A percentile compares a stretch with the other conserved stretches of the same genome.
Conservation (phyloP, 2,797 vertebrate species). For the Onychomys torridus region DNA sequence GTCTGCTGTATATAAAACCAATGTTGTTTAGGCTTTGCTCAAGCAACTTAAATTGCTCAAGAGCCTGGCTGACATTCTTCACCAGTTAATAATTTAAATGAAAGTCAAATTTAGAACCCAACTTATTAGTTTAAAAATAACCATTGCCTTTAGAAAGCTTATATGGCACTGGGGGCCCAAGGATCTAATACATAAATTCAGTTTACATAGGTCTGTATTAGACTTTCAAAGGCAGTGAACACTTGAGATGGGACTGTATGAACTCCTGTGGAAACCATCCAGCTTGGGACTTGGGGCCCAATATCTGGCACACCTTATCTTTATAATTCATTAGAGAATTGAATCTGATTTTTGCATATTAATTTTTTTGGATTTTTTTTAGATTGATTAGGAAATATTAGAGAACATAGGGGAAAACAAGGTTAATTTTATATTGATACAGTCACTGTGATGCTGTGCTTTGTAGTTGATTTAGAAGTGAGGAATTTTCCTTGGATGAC, state of each 20-base stretch:
- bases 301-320: neutral
- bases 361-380: slow-evolving; percentile 33
- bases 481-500: neutral
- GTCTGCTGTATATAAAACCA: slow-evolving; percentile 70
- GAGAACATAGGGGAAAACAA: neutral
- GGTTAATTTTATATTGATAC: slow-evolving; percentile 45
- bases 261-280: neutral
- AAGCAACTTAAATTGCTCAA: slow-evolving; percentile 59
- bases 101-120: slow-evolving; percentile 76
- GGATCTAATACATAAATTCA: neutral
- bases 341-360: slow-evolving; percentile 17
- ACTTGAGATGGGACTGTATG: neutral
- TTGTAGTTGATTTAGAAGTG: slow-evolving; percentile 20
- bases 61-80: slow-evolving; percentile 74
- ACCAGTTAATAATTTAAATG: slow-evolving; percentile 68
- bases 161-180: neutral
- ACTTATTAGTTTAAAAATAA: slow-evolving; percentile 76
- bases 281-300: neutral
- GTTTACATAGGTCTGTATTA: neutral
- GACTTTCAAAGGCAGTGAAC: neutral
- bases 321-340: neutral
- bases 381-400: slow-evolving; percentile 24
- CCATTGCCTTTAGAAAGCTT: slow-evolving; percentile 63
- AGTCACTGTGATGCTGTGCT: neutral
- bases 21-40: slow-evolving; percentile 77